Percentiles rank a stretch among this genome's conserved stretches.
Evolutionary conservation across 2,797 vertebrate species (phyloP).

Genomic region (Molossus molossus): DNA sequence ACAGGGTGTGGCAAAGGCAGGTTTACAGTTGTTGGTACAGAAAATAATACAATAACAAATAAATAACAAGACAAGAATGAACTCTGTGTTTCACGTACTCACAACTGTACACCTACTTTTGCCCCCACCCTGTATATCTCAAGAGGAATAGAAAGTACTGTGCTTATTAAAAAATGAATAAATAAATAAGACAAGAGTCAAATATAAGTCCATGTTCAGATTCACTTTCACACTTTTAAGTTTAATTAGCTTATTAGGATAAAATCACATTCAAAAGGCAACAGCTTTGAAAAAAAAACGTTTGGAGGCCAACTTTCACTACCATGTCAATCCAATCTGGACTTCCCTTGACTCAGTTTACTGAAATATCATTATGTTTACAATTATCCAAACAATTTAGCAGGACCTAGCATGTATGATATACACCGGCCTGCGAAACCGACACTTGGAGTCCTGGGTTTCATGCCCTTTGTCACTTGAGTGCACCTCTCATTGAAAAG

Average conservation of each 20-base stretch:
- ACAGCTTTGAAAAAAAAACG: constrained; percentile 60
- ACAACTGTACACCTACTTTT: background rate
- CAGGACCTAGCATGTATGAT: background rate
- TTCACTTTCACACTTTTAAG: constrained; percentile 72
- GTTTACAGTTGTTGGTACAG: background rate
- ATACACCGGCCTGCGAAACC: background rate
- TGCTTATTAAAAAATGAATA: constrained; percentile 48
- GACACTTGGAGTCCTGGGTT: background rate
- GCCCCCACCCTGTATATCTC: constrained; percentile 1
- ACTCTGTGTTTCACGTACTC: background rate
- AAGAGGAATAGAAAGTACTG: constrained; percentile 3
- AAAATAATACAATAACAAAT: background rate
- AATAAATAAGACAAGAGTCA: constrained; percentile 62
- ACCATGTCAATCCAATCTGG: background rate
- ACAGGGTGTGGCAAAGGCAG: background rate
- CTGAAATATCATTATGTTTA: background rate
- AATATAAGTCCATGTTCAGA: constrained; percentile 57
- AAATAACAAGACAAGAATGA: background rate
- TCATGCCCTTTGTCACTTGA: background rate
- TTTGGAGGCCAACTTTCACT: constrained; percentile 10
- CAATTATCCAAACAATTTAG: background rate
- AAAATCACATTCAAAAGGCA: constrained; percentile 73
- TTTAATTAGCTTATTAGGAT: constrained; percentile 80
- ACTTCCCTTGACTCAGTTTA: background rate
- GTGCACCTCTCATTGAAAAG: background rate